Evolutionary conservation across 2,113 vertebrate genomes (phyloP).

Genomic region (Apeltes quadracus): DNA sequence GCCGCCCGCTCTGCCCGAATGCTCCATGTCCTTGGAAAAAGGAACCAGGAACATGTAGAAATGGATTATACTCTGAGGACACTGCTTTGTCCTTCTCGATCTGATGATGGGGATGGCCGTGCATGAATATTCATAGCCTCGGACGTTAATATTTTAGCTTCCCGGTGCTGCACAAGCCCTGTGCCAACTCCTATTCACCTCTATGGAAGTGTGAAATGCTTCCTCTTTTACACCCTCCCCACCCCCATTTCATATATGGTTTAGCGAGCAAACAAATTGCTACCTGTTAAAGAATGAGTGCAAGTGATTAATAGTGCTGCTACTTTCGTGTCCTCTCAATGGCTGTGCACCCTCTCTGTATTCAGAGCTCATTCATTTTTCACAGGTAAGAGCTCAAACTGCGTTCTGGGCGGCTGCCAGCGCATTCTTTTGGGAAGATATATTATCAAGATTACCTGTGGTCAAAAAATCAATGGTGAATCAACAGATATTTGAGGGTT

Average conservation of each 20-base stretch:
- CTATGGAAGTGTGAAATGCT: conserved; percentile 47
- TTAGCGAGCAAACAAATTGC: conserved; percentile 70
- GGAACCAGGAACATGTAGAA: conserved; percentile 65
- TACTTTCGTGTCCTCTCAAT: conserved; percentile 61
- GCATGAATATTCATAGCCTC: conserved; percentile 76
- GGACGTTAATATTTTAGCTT: conserved; percentile 75
- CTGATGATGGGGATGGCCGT: conserved; percentile 48
- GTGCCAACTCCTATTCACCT: conserved; percentile 48
- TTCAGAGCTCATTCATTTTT: conserved; percentile 66
- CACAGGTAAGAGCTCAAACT: conserved; percentile 62
- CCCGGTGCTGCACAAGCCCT: conserved; percentile 33
- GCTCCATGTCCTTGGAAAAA: conserved; percentile 71
- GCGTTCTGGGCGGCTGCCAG: conserved; percentile 52
- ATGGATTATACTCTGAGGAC: conserved; percentile 71
- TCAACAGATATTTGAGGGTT: conserved; percentile 39
- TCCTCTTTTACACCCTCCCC: conserved; percentile 2
- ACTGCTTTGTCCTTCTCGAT: conserved; percentile 61
- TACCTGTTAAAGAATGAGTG: conserved; percentile 55
- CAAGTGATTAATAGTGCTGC: conserved; percentile 69
- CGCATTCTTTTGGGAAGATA: conserved; percentile 42
- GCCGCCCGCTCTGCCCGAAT: conserved; percentile 19
- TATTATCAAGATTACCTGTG: conserved; percentile 31
- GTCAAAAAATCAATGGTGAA: conserved; percentile 51
- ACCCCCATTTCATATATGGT: conserved; percentile 53
- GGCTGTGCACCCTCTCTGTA: conserved; percentile 53